A percentile compares a stretch with the other conserved stretches of the same genome.
These are phyloP conservation scores for Drosophila multiciliata DNA, from an alignment of 2,888 invertebrate genomes.

Conservation along the genomic window DNA sequence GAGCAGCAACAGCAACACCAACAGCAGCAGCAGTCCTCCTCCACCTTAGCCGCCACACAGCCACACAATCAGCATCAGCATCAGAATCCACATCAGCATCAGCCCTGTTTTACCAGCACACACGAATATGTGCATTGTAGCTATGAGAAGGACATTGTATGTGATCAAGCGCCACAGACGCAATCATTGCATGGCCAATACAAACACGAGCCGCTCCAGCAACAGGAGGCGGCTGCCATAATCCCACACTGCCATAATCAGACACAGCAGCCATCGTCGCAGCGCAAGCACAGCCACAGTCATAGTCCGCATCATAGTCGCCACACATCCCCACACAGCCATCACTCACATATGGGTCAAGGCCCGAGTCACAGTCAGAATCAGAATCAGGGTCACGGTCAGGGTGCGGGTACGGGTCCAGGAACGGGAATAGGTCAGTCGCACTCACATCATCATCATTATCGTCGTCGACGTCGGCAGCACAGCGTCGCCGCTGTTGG, in stretches of 20 bases:
- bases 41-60: slow-evolving; percentile 35
- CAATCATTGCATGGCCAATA: slow-evolving; percentile 61
- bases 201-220: slow-evolving; percentile 60
- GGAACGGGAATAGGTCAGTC: slow-evolving; percentile 42
- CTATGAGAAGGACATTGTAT: slow-evolving; percentile 84
- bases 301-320: slow-evolving; percentile 76
- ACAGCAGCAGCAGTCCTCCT: slow-evolving; percentile 32
- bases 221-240: slow-evolving; percentile 49
- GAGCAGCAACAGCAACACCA: slow-evolving; percentile 35
- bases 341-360: slow-evolving; percentile 63
- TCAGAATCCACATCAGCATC: slow-evolving; percentile 65
- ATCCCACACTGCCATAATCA: slow-evolving; percentile 66
- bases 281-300: slow-evolving; percentile 75
- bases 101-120: slow-evolving; percentile 67
- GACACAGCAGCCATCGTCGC: slow-evolving; percentile 65
- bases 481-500: slow-evolving; percentile 62
- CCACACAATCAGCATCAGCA: slow-evolving; percentile 58
- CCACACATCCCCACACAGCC: slow-evolving; percentile 81
- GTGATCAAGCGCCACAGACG: slow-evolving; percentile 82
- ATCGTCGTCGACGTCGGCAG: slow-evolving; percentile 63
- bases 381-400: slow-evolving; percentile 36
- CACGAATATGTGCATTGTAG: slow-evolving; percentile 84
- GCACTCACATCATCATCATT: slow-evolving; percentile 74
- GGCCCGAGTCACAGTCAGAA: slow-evolving; percentile 29
- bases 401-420: slow-evolving; percentile 68